Percentiles rank a stretch among this genome's conserved stretches.
These are phyloP conservation scores for Argyrosomus regius DNA, from an alignment of 2,797 vertebrate genomes.

Conservation along the genomic window DNA sequence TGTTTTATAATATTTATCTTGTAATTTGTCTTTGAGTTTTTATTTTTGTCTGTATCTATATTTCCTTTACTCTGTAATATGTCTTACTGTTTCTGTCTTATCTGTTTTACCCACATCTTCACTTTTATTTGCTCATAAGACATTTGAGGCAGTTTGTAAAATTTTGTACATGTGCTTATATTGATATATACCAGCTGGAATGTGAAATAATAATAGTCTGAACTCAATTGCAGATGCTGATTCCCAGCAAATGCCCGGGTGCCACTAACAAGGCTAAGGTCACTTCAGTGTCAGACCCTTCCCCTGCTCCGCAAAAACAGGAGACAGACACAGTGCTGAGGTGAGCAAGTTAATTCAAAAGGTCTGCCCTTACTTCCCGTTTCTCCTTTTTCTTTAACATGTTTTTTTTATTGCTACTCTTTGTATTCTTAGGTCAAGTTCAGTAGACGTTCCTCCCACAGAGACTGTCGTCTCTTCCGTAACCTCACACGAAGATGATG, in stretches of 20 bases:
- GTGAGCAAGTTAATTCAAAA: slow-evolving; percentile 60
- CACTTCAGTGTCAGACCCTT: slow-evolving; percentile 25
- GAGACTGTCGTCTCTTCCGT: slow-evolving; percentile 69
- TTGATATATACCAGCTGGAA: background rate
- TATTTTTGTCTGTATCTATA: background rate
- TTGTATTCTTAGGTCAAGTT: slow-evolving; percentile 72
- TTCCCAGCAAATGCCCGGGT: slow-evolving; percentile 77
- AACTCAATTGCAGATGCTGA: slow-evolving; percentile 77
- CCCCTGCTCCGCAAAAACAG: slow-evolving; percentile 45
- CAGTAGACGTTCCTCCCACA: slow-evolving; percentile 66
- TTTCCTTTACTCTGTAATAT: background rate
- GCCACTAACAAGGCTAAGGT: slow-evolving; percentile 46
- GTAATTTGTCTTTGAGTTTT: too few relatives aligned
- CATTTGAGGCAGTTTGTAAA: background rate
- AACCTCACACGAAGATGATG: slow-evolving; percentile 39
- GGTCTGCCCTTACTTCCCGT: background rate
- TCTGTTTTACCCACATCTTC: background rate
- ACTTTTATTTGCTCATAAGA: background rate
- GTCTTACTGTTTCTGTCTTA: background rate
- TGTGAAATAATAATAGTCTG: slow-evolving; percentile 15
- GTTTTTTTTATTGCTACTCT: background rate
- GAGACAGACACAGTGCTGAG: slow-evolving; percentile 71
- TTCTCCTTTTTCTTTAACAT: background rate
- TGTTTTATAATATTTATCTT: background rate
- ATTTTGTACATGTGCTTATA: background rate